Evolutionary conservation across 2,888 invertebrate genomes (phyloP), one percentile per base, ranked within the genome.

Genomic region (Scrobipalpa costella): DNA sequence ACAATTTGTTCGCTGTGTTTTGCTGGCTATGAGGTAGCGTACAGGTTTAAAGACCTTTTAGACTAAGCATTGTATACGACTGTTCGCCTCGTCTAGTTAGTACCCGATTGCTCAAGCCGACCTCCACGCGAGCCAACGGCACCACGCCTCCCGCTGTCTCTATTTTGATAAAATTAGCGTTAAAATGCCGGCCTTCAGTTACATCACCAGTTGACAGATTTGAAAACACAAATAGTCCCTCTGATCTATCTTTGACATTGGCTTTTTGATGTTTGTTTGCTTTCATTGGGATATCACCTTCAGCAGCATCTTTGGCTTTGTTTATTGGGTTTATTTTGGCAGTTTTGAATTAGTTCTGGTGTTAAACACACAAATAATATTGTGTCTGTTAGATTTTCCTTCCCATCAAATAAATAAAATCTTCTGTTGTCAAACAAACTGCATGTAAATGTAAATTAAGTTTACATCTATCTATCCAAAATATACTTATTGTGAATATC

Each of bases 81-180:
- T 44, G n/a, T 44, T 44, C 44, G 44, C 15, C 44, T 44, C 44
- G 15, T 15, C 44, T 44, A 44, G 44, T 44, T 44, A 44, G 44
- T 15, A 44, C 47, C 19, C 47, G 52, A 62, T 68, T 64, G 62
- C 67, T 63, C 64, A 64, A 64, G 66, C 47, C 64, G 67, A 52
- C 67, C 68, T 65, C 62, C 63, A 44, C 61, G 50, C 60, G 57
- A 50, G 64, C 64, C 64, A 64, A 44, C 57, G 19, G 34, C 58
- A 33, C 44, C 64, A 64, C 61, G 59, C 64, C 62, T 44, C 40
- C 50, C 36, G 49, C 38, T 55, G 49, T 52, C 38, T 44, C 52
- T 55, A 49, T 62, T 62, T 62, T 52, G 62, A 52, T 62, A 55
- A 55, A 62, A 62, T 55, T 62, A 62, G 62, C 40, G 62, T n/a